Base-by-base conservation (phyloP, 2,888 invertebrate genomes). In the Liposcelis brunnea region DNA sequence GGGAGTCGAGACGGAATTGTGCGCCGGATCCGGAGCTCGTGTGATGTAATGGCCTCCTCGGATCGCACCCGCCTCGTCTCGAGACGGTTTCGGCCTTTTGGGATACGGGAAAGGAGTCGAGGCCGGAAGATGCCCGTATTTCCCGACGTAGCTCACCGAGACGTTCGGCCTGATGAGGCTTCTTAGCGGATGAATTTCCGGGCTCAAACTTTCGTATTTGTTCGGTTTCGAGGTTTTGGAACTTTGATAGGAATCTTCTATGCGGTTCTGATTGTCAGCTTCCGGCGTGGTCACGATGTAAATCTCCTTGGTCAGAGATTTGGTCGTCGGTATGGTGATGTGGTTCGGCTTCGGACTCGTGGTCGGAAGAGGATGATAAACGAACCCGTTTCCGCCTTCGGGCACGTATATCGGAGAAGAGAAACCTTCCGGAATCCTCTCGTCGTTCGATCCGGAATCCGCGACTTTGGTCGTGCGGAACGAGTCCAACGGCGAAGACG, bases 1-100 rank as follows among this genome's bases (percentile, higher is more conserved):
- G 26, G 26, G 26, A 26, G 26, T 26, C 1, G 55, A 49, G 16
- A 58, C 53, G 2, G 53, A 45, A 12, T 52, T 51, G 1, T 54
- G 46, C 2, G 44, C 3, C 1, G 50, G 48, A 6, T 33, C 49
- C 2, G 48, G 47, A 52, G 42, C 45, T 8, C 8, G 48, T 10
- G 43, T 33, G 16, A 18, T 11, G 16, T 31, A 33, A 8, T 15
- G 42, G 11, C 31, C 19, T 15, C 33, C 31, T 33, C 31, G 31
- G 32, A 11, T 12, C 12, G 11, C 48, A 50, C 12, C 49, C 47
- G 31, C 47, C 34, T 2, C 49, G 50, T 16, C 49, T 46, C 10
- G 4, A 5, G 19, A 3, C 12, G 40, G 19, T 40, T 40, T 21
- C 26, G 5, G 4, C 6, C 15, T 14, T 40, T 21, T 14, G 6